Evolutionary conservation across 2,888 invertebrate species (phyloP), one percentile per base, ranked within the genome.

Genomic region (Dysmachus trigonus): DNA sequence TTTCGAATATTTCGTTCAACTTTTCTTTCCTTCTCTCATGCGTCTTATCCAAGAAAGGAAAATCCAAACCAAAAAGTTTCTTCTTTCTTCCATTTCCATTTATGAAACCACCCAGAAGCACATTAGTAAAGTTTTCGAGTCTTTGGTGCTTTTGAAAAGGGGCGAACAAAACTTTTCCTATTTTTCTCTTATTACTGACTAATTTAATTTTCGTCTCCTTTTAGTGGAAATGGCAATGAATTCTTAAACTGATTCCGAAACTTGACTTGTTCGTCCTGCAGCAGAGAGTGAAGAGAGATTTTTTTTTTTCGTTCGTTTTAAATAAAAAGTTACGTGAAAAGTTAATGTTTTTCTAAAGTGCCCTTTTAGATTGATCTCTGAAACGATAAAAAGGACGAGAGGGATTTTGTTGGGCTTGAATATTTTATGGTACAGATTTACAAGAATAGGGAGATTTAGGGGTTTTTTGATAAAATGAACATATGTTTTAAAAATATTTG

Each of bases 171-270:
- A 77, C 77, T 77, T 77, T 77, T 77, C 77, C 47, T 77, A 77
- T 77, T 77, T 77, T 77, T 31, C 41, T 41, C 77, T 77, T 47
- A 77, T 77, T 47, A 77, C 30, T 47, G 47, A 27, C 13, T 77
- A 77, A 77, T 77, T 77, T 77, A 77, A 77, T 77, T 77, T 77
- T 77, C 47, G 62, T 41, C 27, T 77, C 35, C 76, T 73, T 31
- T 73, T 73, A 33, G 31, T 73, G 22, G 47, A 27, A 22, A 77
- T 41, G 41, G 77, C 41, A 77, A 77, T 77, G 77, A 47, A 77
- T 62, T 62, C 62, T 47, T 35, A 77, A 77, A 47, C 47, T 47
- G 41, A 77, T 62, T 77, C 27, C 76, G 76, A 27, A 76, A 41
- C 47, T 77, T 41, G 47, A 13, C 73, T 33, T 33, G 27, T 31